Percentiles rank a stretch among this genome's conserved stretches.
phyloP scores from a whole-genome alignment of 2,888 invertebrate species.

The Eupsilia transversa region DNA sequence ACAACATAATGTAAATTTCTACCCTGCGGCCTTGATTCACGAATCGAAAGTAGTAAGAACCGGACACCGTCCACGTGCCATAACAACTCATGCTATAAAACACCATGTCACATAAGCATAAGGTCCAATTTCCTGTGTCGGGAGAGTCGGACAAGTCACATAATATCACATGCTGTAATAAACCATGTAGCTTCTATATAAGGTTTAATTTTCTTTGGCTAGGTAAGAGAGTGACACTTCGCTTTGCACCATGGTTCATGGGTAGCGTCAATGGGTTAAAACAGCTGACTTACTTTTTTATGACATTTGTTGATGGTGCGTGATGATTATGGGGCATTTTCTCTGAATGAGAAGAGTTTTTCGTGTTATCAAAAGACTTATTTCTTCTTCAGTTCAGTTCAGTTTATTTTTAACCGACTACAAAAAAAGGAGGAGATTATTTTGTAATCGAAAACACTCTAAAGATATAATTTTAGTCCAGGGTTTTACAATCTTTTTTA shows the following conservation, averaged over 20 bases:
- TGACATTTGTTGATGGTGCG: conserved; percentile 11
- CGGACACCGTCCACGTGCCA: conserved; percentile 72
- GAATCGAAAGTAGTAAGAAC: conserved; percentile 82
- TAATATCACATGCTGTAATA: conserved; percentile 21
- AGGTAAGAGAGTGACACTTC: conserved; percentile 52
- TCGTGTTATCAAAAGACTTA: neutral
- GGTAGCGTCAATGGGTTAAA: conserved; percentile 35
- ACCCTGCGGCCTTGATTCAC: conserved; percentile 82
- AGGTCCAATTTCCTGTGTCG: conserved; percentile 20
- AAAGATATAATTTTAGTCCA: too few species aligned
- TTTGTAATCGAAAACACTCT: neutral
- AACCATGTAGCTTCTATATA: neutral
- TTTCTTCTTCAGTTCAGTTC: neutral
- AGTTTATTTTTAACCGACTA: neutral
- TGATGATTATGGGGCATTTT: conserved; percentile 16
- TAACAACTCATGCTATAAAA: conserved; percentile 18
- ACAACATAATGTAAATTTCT: conserved; percentile 75
- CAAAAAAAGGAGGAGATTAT: neutral
- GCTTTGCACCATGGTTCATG: conserved; percentile 25
- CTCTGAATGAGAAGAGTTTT: conserved; percentile 4
- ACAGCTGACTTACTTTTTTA: conserved; percentile 57
- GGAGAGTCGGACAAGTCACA: conserved; percentile 18
- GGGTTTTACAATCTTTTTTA: neutral
- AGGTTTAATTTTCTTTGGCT: conserved; percentile 40
- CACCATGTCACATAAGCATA: conserved; percentile 19